Evolutionary conservation across 1,140 invertebrate genomes (phyloP), one percentile per base, ranked within the genome.

Genomic region (Pogonomyrmex californicus): DNA sequence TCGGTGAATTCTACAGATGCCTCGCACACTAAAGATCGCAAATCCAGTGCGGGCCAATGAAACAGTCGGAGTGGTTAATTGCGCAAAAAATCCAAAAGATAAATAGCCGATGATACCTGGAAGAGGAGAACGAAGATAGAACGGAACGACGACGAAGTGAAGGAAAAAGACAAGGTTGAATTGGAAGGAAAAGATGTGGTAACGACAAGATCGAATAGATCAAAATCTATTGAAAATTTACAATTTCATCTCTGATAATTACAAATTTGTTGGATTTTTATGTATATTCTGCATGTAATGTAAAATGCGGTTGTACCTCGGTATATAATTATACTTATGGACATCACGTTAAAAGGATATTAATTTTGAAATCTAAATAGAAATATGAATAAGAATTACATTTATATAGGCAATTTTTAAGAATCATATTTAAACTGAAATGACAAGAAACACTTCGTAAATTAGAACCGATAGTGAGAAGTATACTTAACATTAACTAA

Each of bases 61-160:
- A 73, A 77, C 88, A 73, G 86, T 88, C 86, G 75, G 88, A 90
- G 86, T 91, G 89, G 88, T 93, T 93, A 93, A 93, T 93, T 92
- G 93, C 90, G 87, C 88, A 89, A 89, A 91, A 91, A 75, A 86
- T 85, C 66, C 56, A 90, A 91, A 92, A 93, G 73, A 77, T 56
- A 14, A 14, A 60, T 17, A 17, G 23, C 54, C 62, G 63, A 73
- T 66, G 51, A 58, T 66, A 58, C 56, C 36, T 75, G 33, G 70
- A 82, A 71, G 71, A 88, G 54, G 36, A 85, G 49, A 36, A 23
- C 10, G 30, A n/a, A 23, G 86, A 4, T 17, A 6, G 71, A 0
- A 63, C 62, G 63, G 58, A 85, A 30, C 51, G 68, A 90, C 51
- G 68, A 90, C 63, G 70, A 83, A 56, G 47, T 38, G 65, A 51